Evolutionary conservation across 2,113 vertebrate genomes (phyloP), one percentile per base, ranked within the genome.

Genomic region (Casuarius casuarius): DNA sequence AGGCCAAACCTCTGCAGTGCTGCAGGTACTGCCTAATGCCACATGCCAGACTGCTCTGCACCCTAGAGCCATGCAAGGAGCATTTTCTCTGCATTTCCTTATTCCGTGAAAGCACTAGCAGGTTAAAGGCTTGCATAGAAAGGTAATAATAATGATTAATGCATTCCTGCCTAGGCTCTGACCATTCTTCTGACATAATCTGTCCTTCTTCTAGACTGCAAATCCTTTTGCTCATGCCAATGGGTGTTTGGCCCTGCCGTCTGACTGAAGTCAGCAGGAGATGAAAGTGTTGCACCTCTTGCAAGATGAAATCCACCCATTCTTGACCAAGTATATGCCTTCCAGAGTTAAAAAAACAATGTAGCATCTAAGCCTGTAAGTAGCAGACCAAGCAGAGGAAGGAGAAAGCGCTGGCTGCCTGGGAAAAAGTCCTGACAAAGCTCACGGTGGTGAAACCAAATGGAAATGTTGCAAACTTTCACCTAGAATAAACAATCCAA

Each of bases 381-480:
- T 52, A 94, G n/a, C 71, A 92, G 82, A 94, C 87, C 89, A 86
- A 88, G 79, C 63, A 83, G 63, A 95, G 87, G 82, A 94, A 95
- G 10, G 22, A 94, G 68, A 95, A 95, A 92, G 68, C 46, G 66
- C 76, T 77, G 14, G 46, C 76, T 90, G 89, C 84, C 78, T 79
- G 33, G 33, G 78, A 97, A 94, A 92, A 94, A 94, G 84, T 46
- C 33, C 63, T 96, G 94, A 81, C 87, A 94, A 95, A 84, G 42
- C 82, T 96, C 33, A 42, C 2, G 7, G 72, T 91, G 89, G 95
- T 92, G 92, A 96, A 97, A 97, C 95, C 89, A 94, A 96, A 95
- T 97, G 94, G 95, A 96, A 95, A 97, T 84, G 68, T 97, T 95
- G 91, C 76, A 94, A 95, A 97, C 96, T 95, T 97, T 97, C 94